A percentile compares a stretch with the other conserved stretches of the same genome.
Evolutionary conservation across 2,797 vertebrate genomes (phyloP).

Genomic region (Sorex maritimensis): DNA sequence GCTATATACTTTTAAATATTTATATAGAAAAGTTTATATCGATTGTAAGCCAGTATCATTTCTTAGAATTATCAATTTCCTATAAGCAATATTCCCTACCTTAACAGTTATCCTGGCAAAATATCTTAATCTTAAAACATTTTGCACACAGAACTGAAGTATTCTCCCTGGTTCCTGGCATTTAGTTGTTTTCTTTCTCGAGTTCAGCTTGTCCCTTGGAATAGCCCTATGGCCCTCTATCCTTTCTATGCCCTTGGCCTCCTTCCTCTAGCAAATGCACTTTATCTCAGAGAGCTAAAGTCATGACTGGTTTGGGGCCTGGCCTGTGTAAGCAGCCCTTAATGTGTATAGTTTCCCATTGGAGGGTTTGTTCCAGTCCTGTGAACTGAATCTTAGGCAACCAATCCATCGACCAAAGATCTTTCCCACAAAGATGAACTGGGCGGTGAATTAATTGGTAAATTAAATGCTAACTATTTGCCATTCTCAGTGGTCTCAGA

Average conservation of each 20-base stretch:
- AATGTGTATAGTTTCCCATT: neutral
- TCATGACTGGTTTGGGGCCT: neutral
- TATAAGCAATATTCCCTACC: neutral
- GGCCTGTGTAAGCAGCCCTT: neutral
- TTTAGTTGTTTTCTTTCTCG: neutral
- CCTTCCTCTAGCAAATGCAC: neutral
- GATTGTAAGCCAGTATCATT: neutral
- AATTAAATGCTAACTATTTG: slow-evolving; percentile 63
- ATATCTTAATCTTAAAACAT: neutral
- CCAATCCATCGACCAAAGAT: slow-evolving; percentile 19
- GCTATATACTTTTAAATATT: neutral
- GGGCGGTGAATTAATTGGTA: slow-evolving; percentile 44
- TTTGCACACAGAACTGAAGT: neutral
- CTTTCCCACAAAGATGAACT: neutral
- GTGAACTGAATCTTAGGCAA: neutral
- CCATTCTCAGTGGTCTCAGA: neutral
- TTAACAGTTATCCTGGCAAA: neutral
- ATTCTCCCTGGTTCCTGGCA: neutral
- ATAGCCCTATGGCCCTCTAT: neutral
- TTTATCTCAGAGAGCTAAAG: neutral
- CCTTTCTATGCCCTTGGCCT: neutral
- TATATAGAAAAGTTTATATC: slow-evolving; percentile 18
- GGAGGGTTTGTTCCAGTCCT: neutral
- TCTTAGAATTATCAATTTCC: neutral
- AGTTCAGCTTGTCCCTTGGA: neutral